Evolutionary conservation across 2,113 vertebrate species (phyloP), one percentile per base, ranked within the genome.

Genomic region (Ploceus nigricollis): DNA sequence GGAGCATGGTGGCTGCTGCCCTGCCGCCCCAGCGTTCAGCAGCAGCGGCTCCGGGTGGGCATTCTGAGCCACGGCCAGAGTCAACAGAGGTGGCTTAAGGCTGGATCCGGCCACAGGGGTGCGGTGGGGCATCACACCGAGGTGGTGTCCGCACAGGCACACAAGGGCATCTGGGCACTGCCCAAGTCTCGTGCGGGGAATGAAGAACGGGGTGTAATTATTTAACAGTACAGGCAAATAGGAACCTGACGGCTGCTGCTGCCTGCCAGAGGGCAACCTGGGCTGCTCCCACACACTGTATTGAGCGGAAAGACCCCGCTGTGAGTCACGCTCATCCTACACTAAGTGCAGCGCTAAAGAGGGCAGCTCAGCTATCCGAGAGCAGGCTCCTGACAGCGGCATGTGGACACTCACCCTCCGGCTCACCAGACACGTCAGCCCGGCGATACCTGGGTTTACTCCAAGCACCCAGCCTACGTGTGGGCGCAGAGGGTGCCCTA

Each of bases 371-470:
- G 40, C 23, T 3, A 2, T 3, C 18, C 13, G 3, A 11, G 31
- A 20, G 57, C 3, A 3, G 0, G 8, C 16, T 18, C 10, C 30
- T 2, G 28, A 2, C 15, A 3, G 66, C 13, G 5, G 11, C 14
- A 25, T 9, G 7, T 1, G 13, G 27, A 4, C 2, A 2, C 8
- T 0, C 42, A 37, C 19, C 18, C 39, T 1, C 2, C 0, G 4
- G 21, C 17, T 16, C 27, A 5, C 22, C 58, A 20, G 22, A 2
- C 13, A 23, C 8, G 19, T 3, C 30, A 30, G 21, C 27, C 13
- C 56, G 2, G 3, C 1, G 3, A 5, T 0, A 6, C 3, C 1
- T 0, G 56, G 31, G 30, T 4, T 25, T 1, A 6, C 2, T 5
- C 17, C 19, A 1, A 10, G 48, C 54, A 5, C 42, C 24, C 64